Evolutionary conservation across 2,797 vertebrate genomes (phyloP).

Genomic region (Pitangus sulphuratus): DNA sequence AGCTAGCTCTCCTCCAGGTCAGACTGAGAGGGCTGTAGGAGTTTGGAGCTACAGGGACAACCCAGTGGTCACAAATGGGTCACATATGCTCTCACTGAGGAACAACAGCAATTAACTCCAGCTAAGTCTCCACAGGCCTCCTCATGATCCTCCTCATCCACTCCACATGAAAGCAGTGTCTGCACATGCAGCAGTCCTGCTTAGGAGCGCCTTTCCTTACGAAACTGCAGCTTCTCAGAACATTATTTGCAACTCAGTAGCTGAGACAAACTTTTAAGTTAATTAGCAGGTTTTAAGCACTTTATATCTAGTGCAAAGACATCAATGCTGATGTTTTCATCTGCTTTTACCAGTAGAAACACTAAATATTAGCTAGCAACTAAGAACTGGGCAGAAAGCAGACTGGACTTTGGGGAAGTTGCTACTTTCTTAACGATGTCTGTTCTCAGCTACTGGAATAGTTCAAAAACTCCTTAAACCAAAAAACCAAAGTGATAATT

Average conservation of each 20-base stretch:
- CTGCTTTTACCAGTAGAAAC: neutral
- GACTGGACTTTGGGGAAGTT: accelerated
- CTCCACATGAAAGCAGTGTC: neutral
- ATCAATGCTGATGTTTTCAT: neutral
- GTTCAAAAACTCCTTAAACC: neutral
- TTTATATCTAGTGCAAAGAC: neutral
- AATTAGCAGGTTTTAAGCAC: neutral
- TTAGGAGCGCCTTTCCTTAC: neutral
- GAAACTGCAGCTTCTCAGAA: neutral
- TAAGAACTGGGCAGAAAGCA: neutral
- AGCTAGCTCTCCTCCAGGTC: neutral
- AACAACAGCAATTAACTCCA: neutral
- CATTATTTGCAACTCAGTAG: neutral
- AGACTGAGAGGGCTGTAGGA: neutral
- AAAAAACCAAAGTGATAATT: neutral
- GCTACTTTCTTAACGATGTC: neutral
- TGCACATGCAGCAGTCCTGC: neutral
- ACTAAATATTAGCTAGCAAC: neutral
- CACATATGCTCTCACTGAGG: accelerated
- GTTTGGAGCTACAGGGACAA: neutral
- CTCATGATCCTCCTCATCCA: neutral
- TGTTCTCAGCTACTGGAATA: neutral
- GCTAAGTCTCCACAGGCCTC: neutral
- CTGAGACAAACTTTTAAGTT: neutral
- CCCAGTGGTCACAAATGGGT: neutral